Conservation (phyloP, 2,888 invertebrate genomes). For the Pseudococcus longispinus region DNA sequence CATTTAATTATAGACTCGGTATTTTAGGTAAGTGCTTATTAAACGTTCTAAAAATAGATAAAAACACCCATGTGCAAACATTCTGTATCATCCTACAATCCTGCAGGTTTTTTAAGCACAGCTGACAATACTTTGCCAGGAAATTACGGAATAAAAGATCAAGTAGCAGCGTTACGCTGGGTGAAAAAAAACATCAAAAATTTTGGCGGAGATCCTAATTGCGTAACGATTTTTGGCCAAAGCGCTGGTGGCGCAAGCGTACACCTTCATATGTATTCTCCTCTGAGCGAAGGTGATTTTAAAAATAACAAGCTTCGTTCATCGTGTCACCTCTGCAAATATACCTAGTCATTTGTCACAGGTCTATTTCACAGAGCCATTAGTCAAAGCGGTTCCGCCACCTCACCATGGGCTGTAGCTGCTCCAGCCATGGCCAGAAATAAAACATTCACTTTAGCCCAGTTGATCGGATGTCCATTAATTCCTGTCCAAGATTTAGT, state of each 20-base stretch:
- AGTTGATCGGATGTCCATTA: constrained; percentile 62
- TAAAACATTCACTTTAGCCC: background rate
- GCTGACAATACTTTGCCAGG: constrained; percentile 56
- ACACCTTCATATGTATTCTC: constrained; percentile 58
- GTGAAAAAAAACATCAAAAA: constrained; percentile 54
- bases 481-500: background rate
- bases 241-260: constrained; percentile 58
- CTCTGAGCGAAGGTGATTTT: constrained; percentile 60
- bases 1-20: constrained; percentile 63
- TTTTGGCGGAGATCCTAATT: constrained; percentile 57
- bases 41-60: too few relatives aligned
- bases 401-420: constrained; percentile 61
- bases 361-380: constrained; percentile 69
- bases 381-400: constrained; percentile 74
- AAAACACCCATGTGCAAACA: too few relatives aligned
- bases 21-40: constrained; percentile 62
- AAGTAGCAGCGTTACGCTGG: constrained; percentile 57
- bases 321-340: background rate
- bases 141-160: constrained; percentile 58
- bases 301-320: background rate
- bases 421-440: background rate
- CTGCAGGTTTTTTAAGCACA: constrained; percentile 56
- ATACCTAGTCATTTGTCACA: background rate
- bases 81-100: background rate
- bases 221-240: constrained; percentile 59